phyloP scores from a whole-genome alignment of 2,888 invertebrate genomes.

The Schizotus pectinicornis region DNA sequence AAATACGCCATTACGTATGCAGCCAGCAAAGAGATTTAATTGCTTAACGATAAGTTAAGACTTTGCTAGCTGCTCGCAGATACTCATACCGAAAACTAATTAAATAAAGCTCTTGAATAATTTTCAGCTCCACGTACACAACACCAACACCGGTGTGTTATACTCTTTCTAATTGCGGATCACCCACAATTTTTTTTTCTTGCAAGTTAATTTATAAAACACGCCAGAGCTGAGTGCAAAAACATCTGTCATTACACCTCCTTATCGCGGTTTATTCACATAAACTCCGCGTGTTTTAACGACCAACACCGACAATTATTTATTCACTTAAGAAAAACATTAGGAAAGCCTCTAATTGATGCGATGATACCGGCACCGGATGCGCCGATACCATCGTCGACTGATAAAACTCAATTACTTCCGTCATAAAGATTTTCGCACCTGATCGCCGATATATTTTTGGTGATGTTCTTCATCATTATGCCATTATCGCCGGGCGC shows the following conservation, averaged over 20 bases:
- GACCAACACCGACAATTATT: neutral
- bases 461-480: too few species aligned
- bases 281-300: slow-evolving; percentile 15
- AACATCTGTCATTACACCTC: slow-evolving; percentile 26
- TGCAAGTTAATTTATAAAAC: slow-evolving; percentile 12
- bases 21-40: slow-evolving; percentile 55
- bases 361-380: slow-evolving; percentile 11
- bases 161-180: slow-evolving; percentile 11
- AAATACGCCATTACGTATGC: slow-evolving; percentile 55
- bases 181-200: slow-evolving; percentile 6
- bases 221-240: slow-evolving; percentile 3
- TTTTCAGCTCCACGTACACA: slow-evolving; percentile 45
- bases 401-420: slow-evolving; percentile 18
- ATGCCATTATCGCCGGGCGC: too few species aligned
- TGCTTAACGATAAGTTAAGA: slow-evolving; percentile 55
- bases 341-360: slow-evolving; percentile 12
- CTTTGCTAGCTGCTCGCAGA: slow-evolving; percentile 44
- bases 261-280: slow-evolving; percentile 17
- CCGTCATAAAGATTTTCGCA: slow-evolving; percentile 22
- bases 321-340: slow-evolving; percentile 13
- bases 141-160: slow-evolving; percentile 5
- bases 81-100: slow-evolving; percentile 52
- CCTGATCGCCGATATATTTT: slow-evolving; percentile 6
- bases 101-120: slow-evolving; percentile 54
- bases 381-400: slow-evolving; percentile 13